phyloP scores from a whole-genome alignment of 37 sponge, comb jelly and placozoan species.

The Oopsacas minuta region DNA sequence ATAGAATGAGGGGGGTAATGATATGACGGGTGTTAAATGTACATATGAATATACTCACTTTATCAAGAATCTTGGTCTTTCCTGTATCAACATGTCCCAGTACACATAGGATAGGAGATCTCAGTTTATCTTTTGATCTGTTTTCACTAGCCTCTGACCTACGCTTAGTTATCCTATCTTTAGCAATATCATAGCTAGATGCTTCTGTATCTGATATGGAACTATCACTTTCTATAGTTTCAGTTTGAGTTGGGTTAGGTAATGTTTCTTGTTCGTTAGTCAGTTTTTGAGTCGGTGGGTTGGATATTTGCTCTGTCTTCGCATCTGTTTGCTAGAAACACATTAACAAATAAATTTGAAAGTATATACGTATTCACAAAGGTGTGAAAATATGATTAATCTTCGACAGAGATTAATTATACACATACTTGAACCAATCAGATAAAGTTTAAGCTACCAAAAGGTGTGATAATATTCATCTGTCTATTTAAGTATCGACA shows the following conservation, averaged over 20 bases:
- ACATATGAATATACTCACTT: constrained; percentile 28
- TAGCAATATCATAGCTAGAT: neutral
- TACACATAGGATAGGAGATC: constrained; percentile 94
- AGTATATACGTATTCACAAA: too few relatives aligned
- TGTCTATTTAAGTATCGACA: too few relatives aligned
- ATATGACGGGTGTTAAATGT: neutral
- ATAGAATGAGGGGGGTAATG: neutral
- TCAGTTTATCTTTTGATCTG: constrained; percentile 37
- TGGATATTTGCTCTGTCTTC: too few relatives aligned
- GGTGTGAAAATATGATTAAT: too few relatives aligned
- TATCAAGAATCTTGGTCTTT: constrained; percentile 97
- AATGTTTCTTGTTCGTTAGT: too few relatives aligned
- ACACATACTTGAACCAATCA: too few relatives aligned
- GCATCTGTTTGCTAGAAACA: too few relatives aligned
- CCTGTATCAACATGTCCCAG: constrained; percentile 99
- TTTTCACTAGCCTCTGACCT: constrained; percentile 30
- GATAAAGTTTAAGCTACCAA: too few relatives aligned
- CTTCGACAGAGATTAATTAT: too few relatives aligned
- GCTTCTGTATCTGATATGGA: neutral
- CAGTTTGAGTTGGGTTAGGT: neutral
- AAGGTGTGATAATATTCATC: too few relatives aligned
- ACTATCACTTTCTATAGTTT: neutral
- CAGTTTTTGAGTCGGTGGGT: too few relatives aligned
- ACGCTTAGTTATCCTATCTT: constrained; percentile 25
- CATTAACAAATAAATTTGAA: too few relatives aligned